phyloP scores from a whole-genome alignment of 2,113 vertebrate species.

The Eudyptes chrysolophus region DNA sequence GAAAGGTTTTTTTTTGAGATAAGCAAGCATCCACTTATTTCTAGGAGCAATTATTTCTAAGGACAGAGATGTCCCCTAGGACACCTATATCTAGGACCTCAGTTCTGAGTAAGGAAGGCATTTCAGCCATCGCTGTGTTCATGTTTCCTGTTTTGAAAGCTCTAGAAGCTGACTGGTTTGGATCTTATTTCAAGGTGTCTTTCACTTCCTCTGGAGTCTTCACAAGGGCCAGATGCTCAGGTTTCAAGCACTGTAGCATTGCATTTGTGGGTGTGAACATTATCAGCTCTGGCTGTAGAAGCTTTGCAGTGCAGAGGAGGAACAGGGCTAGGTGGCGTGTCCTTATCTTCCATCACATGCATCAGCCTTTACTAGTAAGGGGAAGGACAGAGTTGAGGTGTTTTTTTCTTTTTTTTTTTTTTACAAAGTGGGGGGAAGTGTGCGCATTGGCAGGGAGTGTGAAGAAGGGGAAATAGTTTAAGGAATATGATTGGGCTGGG shows the following conservation, averaged over 20 bases:
- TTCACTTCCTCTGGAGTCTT: neutral
- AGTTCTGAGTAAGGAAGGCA: neutral
- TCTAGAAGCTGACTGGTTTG: neutral
- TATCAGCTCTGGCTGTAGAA: neutral
- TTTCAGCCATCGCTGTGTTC: neutral
- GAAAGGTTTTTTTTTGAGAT: neutral
- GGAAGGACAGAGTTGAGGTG: neutral
- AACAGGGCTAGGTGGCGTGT: too few species aligned
- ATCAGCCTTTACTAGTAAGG: neutral
- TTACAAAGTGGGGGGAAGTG: rapidly evolving
- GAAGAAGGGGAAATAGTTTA: neutral
- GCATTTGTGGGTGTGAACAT: neutral
- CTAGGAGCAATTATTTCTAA: neutral
- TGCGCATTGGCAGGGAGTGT: neutral
- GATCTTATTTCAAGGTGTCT: neutral
- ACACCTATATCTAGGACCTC: neutral
- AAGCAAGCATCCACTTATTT: neutral
- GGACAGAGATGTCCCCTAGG: neutral
- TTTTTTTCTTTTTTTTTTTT: neutral
- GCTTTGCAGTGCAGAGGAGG: neutral
- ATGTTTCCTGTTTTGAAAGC: neutral
- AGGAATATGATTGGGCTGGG: neutral
- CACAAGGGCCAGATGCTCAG: neutral
- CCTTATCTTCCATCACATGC: rapidly evolving
- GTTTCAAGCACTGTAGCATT: neutral